A percentile compares a stretch with the other conserved stretches of the same genome.
Evolutionary conservation across 2,797 vertebrate genomes (phyloP).

Genomic region (Trachops cirrhosus): DNA sequence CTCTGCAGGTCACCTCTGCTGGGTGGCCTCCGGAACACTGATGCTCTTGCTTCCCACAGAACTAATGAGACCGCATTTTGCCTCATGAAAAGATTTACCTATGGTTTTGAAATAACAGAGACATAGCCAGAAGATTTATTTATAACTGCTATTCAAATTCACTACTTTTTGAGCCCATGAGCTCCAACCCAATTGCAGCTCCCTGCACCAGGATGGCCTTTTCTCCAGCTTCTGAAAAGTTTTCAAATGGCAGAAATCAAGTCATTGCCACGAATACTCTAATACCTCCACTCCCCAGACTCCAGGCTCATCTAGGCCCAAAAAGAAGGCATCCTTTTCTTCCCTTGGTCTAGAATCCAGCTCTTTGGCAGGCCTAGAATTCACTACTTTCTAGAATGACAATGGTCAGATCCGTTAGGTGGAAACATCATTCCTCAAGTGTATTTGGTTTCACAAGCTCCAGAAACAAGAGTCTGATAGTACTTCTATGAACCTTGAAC

Average conservation of each 20-base stretch:
- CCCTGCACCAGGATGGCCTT: background rate
- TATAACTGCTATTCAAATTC: background rate
- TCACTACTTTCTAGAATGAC: background rate
- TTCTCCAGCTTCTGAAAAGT: background rate
- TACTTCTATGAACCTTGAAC: background rate
- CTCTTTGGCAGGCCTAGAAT: background rate
- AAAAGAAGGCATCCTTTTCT: background rate
- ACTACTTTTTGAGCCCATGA: too few relatives aligned
- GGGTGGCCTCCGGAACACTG: background rate
- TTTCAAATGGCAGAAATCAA: background rate
- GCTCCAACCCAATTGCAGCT: background rate
- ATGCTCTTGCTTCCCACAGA: background rate
- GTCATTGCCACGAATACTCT: background rate
- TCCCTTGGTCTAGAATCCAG: background rate
- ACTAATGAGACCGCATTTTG: background rate
- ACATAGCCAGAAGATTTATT: background rate
- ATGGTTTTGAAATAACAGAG: background rate
- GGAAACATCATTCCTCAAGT: background rate
- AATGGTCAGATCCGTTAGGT: background rate
- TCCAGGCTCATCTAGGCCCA: too few relatives aligned
- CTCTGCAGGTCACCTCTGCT: background rate
- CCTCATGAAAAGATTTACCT: background rate
- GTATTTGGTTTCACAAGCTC: background rate
- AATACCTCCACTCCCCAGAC: background rate
- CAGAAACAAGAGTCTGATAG: background rate